Evolutionary conservation across 2,797 vertebrate genomes (phyloP).

Genomic region (Luscinia luscinia): DNA sequence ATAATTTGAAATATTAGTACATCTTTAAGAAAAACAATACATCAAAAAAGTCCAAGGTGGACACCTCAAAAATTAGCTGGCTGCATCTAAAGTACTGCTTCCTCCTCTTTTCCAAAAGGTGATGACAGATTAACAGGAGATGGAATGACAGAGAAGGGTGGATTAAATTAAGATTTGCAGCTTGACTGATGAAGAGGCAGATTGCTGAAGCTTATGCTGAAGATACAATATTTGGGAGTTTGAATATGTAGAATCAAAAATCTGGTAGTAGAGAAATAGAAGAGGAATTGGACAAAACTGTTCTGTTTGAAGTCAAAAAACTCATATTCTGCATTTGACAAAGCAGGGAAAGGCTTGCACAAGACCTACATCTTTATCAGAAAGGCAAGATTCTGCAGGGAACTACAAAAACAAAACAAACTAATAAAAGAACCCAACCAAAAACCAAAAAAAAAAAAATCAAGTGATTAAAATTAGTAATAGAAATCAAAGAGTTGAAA

Average conservation of each 20-base stretch:
- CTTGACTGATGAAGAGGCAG: neutral
- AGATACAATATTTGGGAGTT: neutral
- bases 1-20: neutral
- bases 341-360: neutral
- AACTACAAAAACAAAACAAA: neutral
- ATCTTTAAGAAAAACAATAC: neutral
- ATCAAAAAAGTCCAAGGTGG: neutral
- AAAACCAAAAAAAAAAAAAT: neutral
- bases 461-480: neutral
- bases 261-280: neutral
- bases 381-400: neutral
- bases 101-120: neutral
- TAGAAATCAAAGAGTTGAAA: neutral
- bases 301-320: neutral
- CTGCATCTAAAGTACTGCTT: neutral
- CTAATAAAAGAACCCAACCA: neutral
- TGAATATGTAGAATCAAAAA: neutral
- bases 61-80: neutral
- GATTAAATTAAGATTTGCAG: neutral
- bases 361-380: neutral
- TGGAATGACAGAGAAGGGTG: neutral
- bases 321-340: neutral
- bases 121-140: neutral
- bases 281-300: neutral
- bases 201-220: neutral